Evolutionary conservation across 2,888 invertebrate species (phyloP), one percentile per base, ranked within the genome.

Genomic region (Noctuana brunneofusca): DNA sequence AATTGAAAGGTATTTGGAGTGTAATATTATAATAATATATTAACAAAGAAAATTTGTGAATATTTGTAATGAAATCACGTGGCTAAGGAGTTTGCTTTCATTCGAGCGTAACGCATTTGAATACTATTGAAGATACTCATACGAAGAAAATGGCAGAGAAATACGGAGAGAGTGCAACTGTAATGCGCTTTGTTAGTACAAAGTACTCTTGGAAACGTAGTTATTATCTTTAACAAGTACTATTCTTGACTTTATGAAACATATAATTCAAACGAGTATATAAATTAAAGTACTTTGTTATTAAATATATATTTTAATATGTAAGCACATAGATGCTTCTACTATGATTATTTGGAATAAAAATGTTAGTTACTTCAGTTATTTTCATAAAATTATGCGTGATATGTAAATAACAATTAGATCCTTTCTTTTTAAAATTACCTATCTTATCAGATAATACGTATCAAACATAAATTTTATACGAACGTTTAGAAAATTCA

Each of bases 51-150:
- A 56, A 56, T 30, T 43, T 12, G 27, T 46, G 46, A 35, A 32
- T 48, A 38, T 24, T 20, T 52, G 41, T 52, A 52, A 52, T 52
- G 52, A 52, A 58, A 58, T 58, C 58, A 58, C 58, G 58, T 58
- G 52, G 58, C 52, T 58, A 30, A 58, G 43, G 52, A 52, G 41
- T 58, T 52, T 52, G 52, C 43, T 43, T 58, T 52, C 58, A 58
- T 41, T 58, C 58, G 52, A 52, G 58, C 30, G 52, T 24, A 30
- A 52, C 27, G 18, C 55, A 43, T 55, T 55, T 55, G 43, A 52
- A 52, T 43, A 58, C 52, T 58, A 58, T 58, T 27, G 14, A 30
- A 52, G 58, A 58, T 43, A 52, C 24, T 20, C 52, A 35, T 12
- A 49, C 46, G 27, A 24, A 52, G 58, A 58, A 43, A 58, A 58